Conservation (phyloP, 2,797 vertebrate species). For the Balearica regulorum region DNA sequence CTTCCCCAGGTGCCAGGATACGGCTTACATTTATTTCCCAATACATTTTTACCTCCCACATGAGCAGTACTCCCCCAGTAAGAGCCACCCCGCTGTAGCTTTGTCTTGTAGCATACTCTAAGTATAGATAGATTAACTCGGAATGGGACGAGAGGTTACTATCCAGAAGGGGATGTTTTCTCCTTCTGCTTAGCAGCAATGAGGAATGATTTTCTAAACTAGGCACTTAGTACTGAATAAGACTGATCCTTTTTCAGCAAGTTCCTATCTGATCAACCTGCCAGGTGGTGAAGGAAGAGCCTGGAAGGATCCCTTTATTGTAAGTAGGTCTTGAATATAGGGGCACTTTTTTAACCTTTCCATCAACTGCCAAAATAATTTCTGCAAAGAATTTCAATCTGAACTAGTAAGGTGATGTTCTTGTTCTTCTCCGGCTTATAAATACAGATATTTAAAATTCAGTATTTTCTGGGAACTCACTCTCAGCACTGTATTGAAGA, state of each 20-base stretch:
- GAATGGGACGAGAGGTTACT: not conserved
- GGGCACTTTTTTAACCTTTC: not conserved
- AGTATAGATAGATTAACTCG: not conserved
- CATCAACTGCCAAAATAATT: not conserved
- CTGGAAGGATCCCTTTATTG: not conserved
- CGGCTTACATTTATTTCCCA: not conserved
- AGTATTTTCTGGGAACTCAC: not conserved
- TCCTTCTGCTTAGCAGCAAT: not conserved
- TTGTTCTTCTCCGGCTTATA: not conserved
- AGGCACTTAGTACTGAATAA: not conserved
- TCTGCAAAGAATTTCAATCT: not conserved
- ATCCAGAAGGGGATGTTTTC: not conserved
- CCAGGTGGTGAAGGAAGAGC: not conserved
- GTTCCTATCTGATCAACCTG: not conserved
- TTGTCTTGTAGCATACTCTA: not conserved
- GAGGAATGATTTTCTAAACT: not conserved
- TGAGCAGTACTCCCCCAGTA: not conserved
- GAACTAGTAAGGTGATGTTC: not conserved
- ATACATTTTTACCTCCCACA: not conserved
- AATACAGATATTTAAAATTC: not conserved
- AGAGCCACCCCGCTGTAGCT: not conserved
- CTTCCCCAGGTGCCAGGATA: not conserved
- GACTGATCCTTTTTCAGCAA: not conserved
- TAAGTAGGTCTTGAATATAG: not conserved
- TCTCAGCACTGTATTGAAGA: not conserved